Evolutionary conservation across 2,113 vertebrate species (phyloP).

Genomic region (Haemorhous mexicanus): DNA sequence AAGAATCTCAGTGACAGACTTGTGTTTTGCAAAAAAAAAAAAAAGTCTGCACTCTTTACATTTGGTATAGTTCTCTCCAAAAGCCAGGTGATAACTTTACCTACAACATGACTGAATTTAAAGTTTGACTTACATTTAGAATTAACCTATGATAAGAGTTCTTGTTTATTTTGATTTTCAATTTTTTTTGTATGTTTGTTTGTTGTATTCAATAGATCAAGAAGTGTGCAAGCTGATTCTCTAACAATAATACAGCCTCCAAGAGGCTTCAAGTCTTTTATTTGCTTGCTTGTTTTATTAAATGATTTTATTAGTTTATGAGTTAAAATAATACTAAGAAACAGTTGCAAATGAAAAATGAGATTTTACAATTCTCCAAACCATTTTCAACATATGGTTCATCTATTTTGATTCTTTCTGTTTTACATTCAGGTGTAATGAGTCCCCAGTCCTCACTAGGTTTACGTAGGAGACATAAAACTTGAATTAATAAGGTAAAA

Average conservation of each 20-base stretch:
- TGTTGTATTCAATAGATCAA: neutral
- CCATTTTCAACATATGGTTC: neutral
- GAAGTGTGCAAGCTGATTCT: neutral
- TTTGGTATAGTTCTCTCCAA: neutral
- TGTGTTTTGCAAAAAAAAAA: neutral
- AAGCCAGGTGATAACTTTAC: neutral
- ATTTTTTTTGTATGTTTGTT: neutral
- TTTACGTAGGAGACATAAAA: neutral
- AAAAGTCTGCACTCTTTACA: neutral
- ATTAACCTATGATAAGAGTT: neutral
- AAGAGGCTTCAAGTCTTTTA: neutral
- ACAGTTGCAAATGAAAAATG: neutral
- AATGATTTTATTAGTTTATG: neutral
- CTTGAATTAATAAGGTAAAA: neutral
- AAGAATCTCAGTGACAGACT: neutral
- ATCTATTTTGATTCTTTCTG: neutral
- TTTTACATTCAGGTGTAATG: neutral
- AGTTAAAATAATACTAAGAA: neutral
- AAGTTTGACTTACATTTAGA: neutral
- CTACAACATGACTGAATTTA: neutral
- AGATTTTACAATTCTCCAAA: neutral
- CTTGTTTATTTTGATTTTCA: neutral
- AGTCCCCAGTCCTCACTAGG: neutral
- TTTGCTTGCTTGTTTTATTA: neutral
- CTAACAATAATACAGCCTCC: neutral